These are phyloP conservation scores for Xyrauchen texanus DNA, from an alignment of 2,113 vertebrate genomes.

Conservation along the genomic window DNA sequence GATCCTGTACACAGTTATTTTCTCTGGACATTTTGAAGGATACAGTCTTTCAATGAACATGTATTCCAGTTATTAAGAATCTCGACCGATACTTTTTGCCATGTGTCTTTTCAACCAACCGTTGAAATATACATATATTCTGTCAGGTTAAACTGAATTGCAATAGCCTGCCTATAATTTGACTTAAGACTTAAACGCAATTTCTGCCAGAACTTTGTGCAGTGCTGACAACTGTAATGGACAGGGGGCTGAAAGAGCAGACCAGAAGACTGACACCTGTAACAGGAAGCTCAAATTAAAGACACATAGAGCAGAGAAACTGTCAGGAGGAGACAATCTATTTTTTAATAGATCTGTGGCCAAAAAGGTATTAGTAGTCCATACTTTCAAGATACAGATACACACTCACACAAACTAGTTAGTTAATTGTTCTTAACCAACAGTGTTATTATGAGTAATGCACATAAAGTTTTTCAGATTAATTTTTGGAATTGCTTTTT, in stretches of 20 bases:
- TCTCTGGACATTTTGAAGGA: not conserved
- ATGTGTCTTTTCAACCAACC: slow-evolving; percentile 3
- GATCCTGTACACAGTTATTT: not conserved
- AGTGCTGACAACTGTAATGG: slow-evolving; percentile 66
- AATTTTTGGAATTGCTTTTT: too few species aligned
- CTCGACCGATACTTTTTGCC: not conserved
- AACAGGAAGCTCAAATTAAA: slow-evolving; percentile 75
- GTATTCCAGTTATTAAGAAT: slow-evolving; percentile 14
- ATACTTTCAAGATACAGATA: too few species aligned
- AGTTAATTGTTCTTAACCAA: too few species aligned
- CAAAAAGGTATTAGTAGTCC: slow-evolving; percentile 50
- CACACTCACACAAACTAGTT: too few species aligned
- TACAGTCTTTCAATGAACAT: slow-evolving; percentile 5
- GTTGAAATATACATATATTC: not conserved
- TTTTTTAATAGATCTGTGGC: slow-evolving; percentile 64
- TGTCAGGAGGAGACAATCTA: slow-evolving; percentile 68
- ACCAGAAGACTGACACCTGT: slow-evolving; percentile 76
- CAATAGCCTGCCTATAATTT: slow-evolving; percentile 72
- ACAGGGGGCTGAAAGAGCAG: slow-evolving; percentile 60
- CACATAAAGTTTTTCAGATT: too few species aligned
- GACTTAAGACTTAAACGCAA: slow-evolving; percentile 77
- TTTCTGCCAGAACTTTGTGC: slow-evolving; percentile 67
- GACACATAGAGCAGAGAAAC: slow-evolving; percentile 71
- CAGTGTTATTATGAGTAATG: too few species aligned
- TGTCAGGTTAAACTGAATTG: slow-evolving; percentile 67